phyloP scores from a whole-genome alignment of 2,797 vertebrate species.

The Serranus cabrilla region DNA sequence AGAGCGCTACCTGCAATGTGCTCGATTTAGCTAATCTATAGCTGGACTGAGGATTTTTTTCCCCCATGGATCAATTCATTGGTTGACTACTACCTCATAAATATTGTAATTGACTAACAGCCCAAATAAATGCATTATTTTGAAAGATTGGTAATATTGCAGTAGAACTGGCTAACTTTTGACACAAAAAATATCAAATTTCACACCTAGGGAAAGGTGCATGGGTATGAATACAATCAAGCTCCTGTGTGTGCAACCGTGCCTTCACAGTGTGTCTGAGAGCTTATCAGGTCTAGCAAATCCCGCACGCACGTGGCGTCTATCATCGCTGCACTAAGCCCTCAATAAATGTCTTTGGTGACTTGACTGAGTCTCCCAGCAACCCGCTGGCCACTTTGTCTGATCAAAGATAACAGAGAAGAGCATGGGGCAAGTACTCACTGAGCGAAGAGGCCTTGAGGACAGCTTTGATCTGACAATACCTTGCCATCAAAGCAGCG shows the following conservation, averaged over 20 bases:
- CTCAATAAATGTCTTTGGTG: slow-evolving; percentile 15
- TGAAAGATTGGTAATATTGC: too few species aligned
- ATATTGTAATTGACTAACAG: too few species aligned
- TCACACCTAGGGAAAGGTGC: background rate
- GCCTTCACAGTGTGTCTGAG: background rate
- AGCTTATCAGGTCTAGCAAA: slow-evolving; percentile 25
- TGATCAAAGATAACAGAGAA: slow-evolving; percentile 58
- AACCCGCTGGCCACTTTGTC: slow-evolving; percentile 35
- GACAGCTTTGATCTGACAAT: slow-evolving; percentile 60
- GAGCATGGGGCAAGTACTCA: slow-evolving; percentile 22
- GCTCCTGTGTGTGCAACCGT: background rate
- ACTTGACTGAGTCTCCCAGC: slow-evolving; percentile 26
- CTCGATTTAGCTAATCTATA: too few species aligned
- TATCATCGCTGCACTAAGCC: background rate
- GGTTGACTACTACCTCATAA: too few species aligned
- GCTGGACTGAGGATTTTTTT: too few species aligned
- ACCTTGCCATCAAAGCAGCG: slow-evolving; percentile 45
- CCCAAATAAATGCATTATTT: too few species aligned
- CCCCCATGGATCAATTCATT: too few species aligned
- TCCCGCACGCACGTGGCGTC: background rate
- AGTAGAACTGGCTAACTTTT: too few species aligned
- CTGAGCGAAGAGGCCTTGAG: slow-evolving; percentile 23
- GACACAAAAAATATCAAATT: background rate
- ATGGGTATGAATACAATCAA: background rate
- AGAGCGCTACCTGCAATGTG: too few species aligned